Evolutionary conservation across 2,113 vertebrate species (phyloP).

Genomic region (Aythya baeri): DNA sequence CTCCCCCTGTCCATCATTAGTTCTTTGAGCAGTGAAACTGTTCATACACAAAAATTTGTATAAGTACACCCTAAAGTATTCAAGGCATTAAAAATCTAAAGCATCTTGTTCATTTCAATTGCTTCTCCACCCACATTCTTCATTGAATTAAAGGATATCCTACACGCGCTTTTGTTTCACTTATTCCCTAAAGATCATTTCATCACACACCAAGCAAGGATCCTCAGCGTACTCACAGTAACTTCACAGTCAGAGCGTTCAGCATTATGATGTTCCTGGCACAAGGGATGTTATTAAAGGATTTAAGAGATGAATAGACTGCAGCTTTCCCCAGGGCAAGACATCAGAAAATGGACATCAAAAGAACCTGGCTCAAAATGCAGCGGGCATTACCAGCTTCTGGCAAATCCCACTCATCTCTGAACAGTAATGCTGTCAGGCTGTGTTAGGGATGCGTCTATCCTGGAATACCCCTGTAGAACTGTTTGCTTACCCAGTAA

Average conservation of each 20-base stretch:
- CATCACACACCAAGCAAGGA: conserved; percentile 23
- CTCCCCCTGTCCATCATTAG: not conserved
- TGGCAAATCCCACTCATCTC: conserved; percentile 34
- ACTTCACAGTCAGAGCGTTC: not conserved
- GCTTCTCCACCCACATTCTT: conserved; percentile 70
- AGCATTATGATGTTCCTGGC: conserved; percentile 13
- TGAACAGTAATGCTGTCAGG: not conserved
- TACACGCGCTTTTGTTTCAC: conserved; percentile 53
- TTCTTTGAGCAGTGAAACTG: not conserved
- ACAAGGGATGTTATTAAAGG: conserved; percentile 47
- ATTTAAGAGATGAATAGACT: conserved; percentile 31
- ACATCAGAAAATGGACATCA: conserved; percentile 52
- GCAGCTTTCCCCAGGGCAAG: conserved; percentile 33
- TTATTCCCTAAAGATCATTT: conserved; percentile 58
- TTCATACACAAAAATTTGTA: not conserved
- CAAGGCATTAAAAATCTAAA: conserved; percentile 53
- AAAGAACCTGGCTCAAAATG: conserved; percentile 37
- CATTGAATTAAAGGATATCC: conserved; percentile 74
- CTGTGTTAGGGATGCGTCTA: not conserved
- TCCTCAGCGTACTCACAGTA: conserved; percentile 39
- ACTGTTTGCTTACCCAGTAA: not conserved
- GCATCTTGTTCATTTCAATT: conserved; percentile 62
- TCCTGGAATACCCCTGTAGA: not conserved
- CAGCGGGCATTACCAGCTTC: not conserved
- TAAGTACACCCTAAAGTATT: conserved; percentile 40